These are phyloP conservation scores for Bothrops jararaca DNA, from an alignment of 2,113 vertebrate genomes.

Conservation along the genomic window DNA sequence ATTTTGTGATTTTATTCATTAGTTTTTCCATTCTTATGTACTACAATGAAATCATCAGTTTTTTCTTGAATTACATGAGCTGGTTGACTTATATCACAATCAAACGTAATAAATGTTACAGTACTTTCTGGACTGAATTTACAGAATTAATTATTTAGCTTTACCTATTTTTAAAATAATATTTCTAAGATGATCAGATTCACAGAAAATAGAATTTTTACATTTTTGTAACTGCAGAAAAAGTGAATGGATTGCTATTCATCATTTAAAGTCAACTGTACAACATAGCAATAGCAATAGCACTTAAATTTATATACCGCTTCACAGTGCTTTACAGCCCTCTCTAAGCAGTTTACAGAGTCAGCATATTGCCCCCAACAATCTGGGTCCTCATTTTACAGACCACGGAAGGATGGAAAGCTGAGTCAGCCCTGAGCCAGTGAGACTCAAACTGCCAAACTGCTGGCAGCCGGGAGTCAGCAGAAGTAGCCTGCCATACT, in stretches of 20 bases:
- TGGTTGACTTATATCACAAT: neutral
- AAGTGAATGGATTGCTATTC: conserved; percentile 44
- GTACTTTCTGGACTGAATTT: conserved; percentile 23
- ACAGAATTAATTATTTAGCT: conserved; percentile 36
- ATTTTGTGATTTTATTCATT: conserved; percentile 34
- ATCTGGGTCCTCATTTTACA: too few species aligned
- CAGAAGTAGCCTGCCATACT: too few species aligned
- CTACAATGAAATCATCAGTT: conserved; percentile 50
- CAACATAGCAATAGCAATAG: conserved; percentile 27
- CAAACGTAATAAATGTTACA: conserved; percentile 40
- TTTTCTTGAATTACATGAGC: conserved; percentile 33
- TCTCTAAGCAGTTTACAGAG: too few species aligned
- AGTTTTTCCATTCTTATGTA: conserved; percentile 40
- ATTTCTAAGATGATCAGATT: conserved; percentile 49
- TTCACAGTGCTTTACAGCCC: too few species aligned
- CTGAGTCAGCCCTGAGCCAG: too few species aligned
- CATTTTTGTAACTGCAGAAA: conserved; percentile 54
- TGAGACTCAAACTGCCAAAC: too few species aligned
- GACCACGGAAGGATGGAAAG: too few species aligned
- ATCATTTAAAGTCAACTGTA: conserved; percentile 52
- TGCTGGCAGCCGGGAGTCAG: too few species aligned
- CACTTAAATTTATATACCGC: too few species aligned
- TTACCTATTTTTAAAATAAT: conserved; percentile 52
- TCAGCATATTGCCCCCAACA: too few species aligned
- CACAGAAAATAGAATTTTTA: conserved; percentile 30